A percentile compares a stretch with the other conserved stretches of the same genome.
These are phyloP conservation scores for Montipora capitata DNA, from an alignment of 92 coral and sea anemone species.

Conservation along the genomic window DNA sequence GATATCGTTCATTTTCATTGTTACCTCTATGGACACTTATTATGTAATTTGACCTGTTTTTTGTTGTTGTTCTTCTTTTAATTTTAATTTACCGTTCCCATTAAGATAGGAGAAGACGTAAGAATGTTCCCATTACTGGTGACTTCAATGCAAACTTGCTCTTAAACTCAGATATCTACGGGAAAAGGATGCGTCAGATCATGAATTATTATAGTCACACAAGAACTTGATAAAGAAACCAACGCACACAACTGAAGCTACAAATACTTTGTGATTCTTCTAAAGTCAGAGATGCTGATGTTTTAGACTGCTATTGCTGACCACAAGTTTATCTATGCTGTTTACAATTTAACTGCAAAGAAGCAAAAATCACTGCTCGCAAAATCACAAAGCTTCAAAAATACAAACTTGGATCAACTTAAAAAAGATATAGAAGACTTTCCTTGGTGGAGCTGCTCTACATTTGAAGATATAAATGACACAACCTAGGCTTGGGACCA, in stretches of 20 bases:
- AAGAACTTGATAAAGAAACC: constrained; percentile 37
- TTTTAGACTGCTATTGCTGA: constrained; percentile 38
- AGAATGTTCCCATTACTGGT: constrained; percentile 36
- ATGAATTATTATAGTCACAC: constrained; percentile 14
- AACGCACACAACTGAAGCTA: constrained; percentile 1
- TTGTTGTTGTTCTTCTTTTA: too few species aligned
- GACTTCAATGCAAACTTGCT: constrained; percentile 24
- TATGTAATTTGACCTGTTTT: too few species aligned
- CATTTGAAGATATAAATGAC: constrained; percentile 27
- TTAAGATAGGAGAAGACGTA: constrained; percentile 8
- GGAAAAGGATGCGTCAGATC: constrained; percentile 32
- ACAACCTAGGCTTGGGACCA: constrained; percentile 36
- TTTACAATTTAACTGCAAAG: constrained; percentile 12
- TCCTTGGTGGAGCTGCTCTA: constrained; percentile 33
- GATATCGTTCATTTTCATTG: too few species aligned
- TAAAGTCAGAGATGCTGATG: constrained; percentile 36
- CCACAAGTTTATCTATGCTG: constrained; percentile 49
- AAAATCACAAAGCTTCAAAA: constrained; percentile 35
- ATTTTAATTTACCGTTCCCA: too few species aligned
- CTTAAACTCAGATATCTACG: constrained; percentile 6
- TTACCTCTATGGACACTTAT: too few species aligned
- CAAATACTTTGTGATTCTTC: neutral
- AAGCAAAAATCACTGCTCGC: constrained; percentile 11
- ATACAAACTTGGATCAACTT: neutral
- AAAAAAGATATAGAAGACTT: too few species aligned